phyloP scores from a whole-genome alignment of 2,113 vertebrate genomes.

The Junco hyemalis region DNA sequence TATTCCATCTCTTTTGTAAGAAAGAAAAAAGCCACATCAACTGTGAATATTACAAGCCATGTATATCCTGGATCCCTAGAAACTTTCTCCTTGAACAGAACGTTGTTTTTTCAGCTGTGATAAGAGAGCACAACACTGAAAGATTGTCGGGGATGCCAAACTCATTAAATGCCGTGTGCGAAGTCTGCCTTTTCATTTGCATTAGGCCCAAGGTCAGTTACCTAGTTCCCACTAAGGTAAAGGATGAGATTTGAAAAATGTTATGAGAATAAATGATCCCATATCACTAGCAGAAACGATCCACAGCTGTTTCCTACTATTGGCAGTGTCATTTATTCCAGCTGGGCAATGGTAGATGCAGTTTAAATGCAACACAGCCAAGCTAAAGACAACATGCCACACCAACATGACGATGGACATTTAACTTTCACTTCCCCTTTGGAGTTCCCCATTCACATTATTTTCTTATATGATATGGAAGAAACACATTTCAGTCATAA shows the following conservation, averaged over 20 bases:
- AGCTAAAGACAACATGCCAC: background rate
- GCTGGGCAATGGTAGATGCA: background rate
- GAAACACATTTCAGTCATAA: background rate
- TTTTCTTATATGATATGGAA: background rate
- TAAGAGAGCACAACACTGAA: background rate
- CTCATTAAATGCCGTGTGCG: background rate
- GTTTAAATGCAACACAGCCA: background rate
- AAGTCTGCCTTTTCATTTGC: background rate
- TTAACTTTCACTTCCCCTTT: background rate
- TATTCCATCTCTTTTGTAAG: background rate
- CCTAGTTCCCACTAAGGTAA: background rate
- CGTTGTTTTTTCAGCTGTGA: background rate
- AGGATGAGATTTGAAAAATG: background rate
- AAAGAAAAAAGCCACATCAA: background rate
- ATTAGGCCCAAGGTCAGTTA: background rate
- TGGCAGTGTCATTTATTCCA: background rate
- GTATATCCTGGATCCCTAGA: background rate
- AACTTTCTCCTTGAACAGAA: background rate
- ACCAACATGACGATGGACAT: background rate
- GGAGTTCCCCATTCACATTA: background rate
- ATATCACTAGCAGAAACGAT: background rate
- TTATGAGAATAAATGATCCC: background rate
- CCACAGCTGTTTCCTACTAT: background rate
- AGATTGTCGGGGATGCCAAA: background rate
- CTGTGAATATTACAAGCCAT: background rate